Conservation (phyloP, 1,140 invertebrate species). For the Neelides sp. region DNA sequence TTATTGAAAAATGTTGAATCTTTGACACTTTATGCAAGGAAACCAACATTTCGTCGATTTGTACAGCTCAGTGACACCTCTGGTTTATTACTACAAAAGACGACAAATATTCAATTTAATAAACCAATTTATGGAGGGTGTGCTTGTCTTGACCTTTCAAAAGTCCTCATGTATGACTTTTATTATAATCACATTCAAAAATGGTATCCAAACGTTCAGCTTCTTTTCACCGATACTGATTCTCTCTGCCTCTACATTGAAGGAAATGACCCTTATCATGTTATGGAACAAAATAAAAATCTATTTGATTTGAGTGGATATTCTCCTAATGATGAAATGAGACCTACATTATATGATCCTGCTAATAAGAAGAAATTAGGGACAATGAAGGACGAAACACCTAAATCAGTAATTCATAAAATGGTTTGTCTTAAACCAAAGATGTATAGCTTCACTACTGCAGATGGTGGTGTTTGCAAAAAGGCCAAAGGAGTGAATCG, state of each 20-base stretch:
- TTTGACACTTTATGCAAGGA: constrained; percentile 19
- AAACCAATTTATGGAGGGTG: constrained; percentile 31
- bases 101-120: constrained; percentile 25
- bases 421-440: constrained; percentile 2
- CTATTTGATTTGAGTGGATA: not conserved
- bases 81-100: constrained; percentile 11
- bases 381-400: not conserved
- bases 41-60: constrained; percentile 28
- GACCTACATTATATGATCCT: not conserved
- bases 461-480: not conserved
- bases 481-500: not conserved
- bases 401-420: not conserved
- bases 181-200: constrained; percentile 33
- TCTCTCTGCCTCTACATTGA: constrained; percentile 35
- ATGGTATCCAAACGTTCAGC: constrained; percentile 31
- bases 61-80: constrained; percentile 19
- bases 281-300: constrained; percentile 31
- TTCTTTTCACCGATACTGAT: constrained; percentile 40
- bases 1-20: constrained; percentile 19
- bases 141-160: constrained; percentile 30
- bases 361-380: not conserved
- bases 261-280: constrained; percentile 37
- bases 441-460: not conserved
- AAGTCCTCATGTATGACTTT: constrained; percentile 33
- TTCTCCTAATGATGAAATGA: constrained; percentile 2